Evolutionary conservation across 2,797 vertebrate genomes (phyloP).

Genomic region (Xerus rutilus): DNA sequence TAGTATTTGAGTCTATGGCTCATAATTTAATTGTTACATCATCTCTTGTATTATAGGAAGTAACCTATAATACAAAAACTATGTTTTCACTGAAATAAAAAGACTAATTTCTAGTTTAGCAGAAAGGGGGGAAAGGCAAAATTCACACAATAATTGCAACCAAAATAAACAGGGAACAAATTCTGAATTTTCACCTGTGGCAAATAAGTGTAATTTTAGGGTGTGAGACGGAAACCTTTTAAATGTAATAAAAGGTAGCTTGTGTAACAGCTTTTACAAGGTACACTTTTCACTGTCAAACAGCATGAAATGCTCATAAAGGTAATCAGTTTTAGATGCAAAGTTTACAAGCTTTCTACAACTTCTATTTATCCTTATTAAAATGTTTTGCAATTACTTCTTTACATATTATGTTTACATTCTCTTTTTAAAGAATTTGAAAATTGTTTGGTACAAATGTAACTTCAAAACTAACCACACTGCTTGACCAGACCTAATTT

Average conservation of each 20-base stretch:
- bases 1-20: background rate
- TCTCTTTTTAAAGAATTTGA: constrained; percentile 53
- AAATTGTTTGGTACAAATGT: constrained; percentile 24
- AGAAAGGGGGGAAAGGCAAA: constrained; percentile 11
- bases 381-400: constrained; percentile 78
- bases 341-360: constrained; percentile 78
- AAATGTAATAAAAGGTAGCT: constrained; percentile 81
- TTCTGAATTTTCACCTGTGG: constrained; percentile 69
- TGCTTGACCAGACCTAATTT: constrained; percentile 13
- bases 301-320: constrained; percentile 71
- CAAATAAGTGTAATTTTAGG: constrained; percentile 80
- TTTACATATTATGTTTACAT: constrained; percentile 32
- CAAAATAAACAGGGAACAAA: constrained; percentile 70
- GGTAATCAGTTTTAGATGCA: constrained; percentile 73
- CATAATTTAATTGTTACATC: constrained; percentile 39
- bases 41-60: background rate
- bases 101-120: constrained; percentile 63
- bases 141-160: constrained; percentile 62
- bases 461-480: constrained; percentile 49
- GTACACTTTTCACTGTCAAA: constrained; percentile 80
- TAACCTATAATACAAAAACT: constrained; percentile 49
- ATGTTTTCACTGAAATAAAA: constrained; percentile 62
- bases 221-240: constrained; percentile 81
- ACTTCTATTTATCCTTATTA: constrained; percentile 74
- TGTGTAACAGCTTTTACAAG: constrained; percentile 81